Evolutionary conservation across 2,113 vertebrate genomes (phyloP).

Genomic region (Notechis scutatus): DNA sequence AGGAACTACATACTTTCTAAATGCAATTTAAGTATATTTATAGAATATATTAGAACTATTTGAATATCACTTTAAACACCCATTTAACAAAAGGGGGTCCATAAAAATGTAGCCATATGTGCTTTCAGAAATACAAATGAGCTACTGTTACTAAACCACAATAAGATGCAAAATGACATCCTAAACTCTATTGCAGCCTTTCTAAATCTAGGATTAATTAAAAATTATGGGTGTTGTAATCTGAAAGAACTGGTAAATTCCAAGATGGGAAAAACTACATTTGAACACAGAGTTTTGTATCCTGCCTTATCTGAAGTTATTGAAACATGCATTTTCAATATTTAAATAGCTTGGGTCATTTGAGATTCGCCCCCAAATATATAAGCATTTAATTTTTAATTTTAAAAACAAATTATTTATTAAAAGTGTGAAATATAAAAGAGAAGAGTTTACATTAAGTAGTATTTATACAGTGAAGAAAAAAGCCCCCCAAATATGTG

Average conservation of each 20-base stretch:
- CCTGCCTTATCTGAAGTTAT: too few relatives aligned
- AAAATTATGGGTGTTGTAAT: background rate
- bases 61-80: background rate
- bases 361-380: background rate
- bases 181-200: background rate
- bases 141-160: background rate
- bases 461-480: background rate
- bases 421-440: background rate
- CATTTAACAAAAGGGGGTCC: background rate
- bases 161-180: background rate
- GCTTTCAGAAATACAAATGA: background rate
- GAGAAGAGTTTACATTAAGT: background rate
- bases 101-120: constrained; percentile 7
- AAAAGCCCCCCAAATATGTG: background rate
- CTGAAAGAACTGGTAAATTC: background rate
- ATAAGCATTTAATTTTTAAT: too few relatives aligned
- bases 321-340: too few relatives aligned
- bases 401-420: background rate
- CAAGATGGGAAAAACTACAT: background rate
- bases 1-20: background rate
- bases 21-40: background rate
- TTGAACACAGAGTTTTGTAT: background rate
- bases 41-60: background rate
- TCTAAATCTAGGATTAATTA: background rate
- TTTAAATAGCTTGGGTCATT: background rate